Evolutionary conservation across 2,888 invertebrate genomes (phyloP).

Genomic region (Scaptomyza caliginosa): DNA sequence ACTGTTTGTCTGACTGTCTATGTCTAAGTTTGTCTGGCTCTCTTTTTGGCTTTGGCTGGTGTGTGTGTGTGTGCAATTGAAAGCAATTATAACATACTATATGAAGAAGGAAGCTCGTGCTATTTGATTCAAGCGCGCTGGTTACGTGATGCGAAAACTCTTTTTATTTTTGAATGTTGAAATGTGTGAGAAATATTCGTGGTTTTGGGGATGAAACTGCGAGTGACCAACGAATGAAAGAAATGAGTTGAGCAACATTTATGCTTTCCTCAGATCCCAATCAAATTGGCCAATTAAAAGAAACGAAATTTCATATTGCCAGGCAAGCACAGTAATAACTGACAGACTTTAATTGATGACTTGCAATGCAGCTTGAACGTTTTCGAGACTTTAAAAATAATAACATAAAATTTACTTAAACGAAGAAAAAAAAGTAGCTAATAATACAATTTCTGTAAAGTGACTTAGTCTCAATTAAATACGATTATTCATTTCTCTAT

Average conservation of each 20-base stretch:
- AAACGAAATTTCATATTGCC: slow-evolving; percentile 40
- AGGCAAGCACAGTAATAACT: slow-evolving; percentile 14
- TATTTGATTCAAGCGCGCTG: slow-evolving; percentile 8
- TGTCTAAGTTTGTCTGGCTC: slow-evolving; percentile 54
- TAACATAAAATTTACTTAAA: not conserved
- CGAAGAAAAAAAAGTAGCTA: not conserved
- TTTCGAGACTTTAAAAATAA: not conserved
- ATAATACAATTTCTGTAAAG: not conserved
- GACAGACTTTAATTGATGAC: not conserved
- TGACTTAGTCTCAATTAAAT: not conserved
- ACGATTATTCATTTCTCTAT: not conserved
- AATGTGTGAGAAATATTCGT: slow-evolving; percentile 26
- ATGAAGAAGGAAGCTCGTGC: slow-evolving; percentile 52
- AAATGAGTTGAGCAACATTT: slow-evolving; percentile 39
- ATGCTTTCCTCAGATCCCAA: slow-evolving; percentile 49
- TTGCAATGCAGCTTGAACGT: not conserved
- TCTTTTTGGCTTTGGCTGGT: not conserved
- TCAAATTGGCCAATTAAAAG: slow-evolving; percentile 69
- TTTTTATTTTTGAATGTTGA: slow-evolving; percentile 7
- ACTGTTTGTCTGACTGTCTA: slow-evolving; percentile 37
- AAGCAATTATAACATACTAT: slow-evolving; percentile 70
- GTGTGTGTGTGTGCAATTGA: slow-evolving; percentile 53
- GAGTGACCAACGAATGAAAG: slow-evolving; percentile 33
- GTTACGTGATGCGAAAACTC: slow-evolving; percentile 50
- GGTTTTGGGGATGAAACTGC: slow-evolving; percentile 21